Base-by-base conservation (phyloP, 2,888 invertebrate genomes). In the Drosophila anomelani region DNA sequence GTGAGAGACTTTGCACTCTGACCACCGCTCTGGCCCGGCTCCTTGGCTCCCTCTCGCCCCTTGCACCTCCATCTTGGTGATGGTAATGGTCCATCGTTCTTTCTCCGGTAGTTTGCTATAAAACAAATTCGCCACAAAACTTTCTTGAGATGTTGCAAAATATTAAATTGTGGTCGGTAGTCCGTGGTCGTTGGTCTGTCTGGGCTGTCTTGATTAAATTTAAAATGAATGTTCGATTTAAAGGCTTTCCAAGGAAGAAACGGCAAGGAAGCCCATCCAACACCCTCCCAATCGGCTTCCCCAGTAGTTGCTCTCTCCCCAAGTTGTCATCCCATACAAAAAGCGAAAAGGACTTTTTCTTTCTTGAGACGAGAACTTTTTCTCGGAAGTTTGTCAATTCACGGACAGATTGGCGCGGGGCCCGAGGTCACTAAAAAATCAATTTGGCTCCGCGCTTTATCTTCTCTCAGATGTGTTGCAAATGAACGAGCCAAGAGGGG, bases 1-100 rank as follows among this genome's bases (percentile, higher is more conserved):
- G 77, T 47, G 67, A 77, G 79, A 75, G 77, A 87, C 82, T 83
- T 80, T 86, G 76, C 79, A 76, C 78, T 78, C 86, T 70, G 82
- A 75, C 81, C 83, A 69, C 61, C 59, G 55, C 46, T 41, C 32
- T 41, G 15, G 15, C n/a, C 4, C 20, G 20, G 4, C 39, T 41
- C 26, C 26, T 26, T 26, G 26, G 10, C 23, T 32, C 13, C 34
- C 1, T 13, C 38, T 41, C 26, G 9, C n/a, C 29, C 12, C 29
- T 23, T n/a, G 20, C 20, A 20, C 9, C 60, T 46, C 9, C 29
- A n/a, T 6, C 38, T 38, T 15, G 32, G 51, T 34, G 51, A 36
- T 53, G 51, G 51, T 53, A 53, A 53, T 53, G 51, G 34, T 53
- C 36, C 51, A 53, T 36, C 34, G 34, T 36, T 36, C 51, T 36